Evolutionary conservation across 2,797 vertebrate genomes (phyloP).

Genomic region (Peromyscus nudipes): DNA sequence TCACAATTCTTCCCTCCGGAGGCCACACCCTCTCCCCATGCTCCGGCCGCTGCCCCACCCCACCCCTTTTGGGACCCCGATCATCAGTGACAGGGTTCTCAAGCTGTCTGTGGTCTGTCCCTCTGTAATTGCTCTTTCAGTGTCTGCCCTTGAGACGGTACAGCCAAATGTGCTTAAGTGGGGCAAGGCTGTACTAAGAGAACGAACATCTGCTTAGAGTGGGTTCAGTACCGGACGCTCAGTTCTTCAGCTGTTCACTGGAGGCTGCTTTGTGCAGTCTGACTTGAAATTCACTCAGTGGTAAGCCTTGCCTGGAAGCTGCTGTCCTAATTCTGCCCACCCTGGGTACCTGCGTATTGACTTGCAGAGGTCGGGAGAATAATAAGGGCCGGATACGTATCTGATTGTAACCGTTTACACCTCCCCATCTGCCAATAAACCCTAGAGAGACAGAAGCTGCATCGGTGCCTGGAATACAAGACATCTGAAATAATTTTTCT

Average conservation of each 20-base stretch:
- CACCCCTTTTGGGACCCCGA: neutral
- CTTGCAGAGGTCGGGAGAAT: neutral
- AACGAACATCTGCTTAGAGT: conserved; percentile 52
- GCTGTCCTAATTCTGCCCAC: neutral
- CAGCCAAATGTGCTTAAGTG: conserved; percentile 62
- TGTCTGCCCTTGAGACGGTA: neutral
- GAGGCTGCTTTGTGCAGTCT: conserved; percentile 65
- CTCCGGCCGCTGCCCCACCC: neutral
- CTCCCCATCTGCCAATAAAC: neutral
- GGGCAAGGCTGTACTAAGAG: conserved; percentile 14
- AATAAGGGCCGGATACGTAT: neutral
- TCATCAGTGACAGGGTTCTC: neutral
- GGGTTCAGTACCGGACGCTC: conserved; percentile 24
- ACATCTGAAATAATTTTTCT: neutral
- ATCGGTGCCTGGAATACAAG: neutral
- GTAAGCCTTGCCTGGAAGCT: neutral
- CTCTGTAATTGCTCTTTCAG: conserved; percentile 52
- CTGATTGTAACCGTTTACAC: neutral
- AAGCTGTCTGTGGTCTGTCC: neutral
- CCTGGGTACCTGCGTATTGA: neutral
- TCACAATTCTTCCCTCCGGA: neutral
- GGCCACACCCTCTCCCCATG: neutral
- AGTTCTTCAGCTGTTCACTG: conserved; percentile 34
- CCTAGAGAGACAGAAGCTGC: neutral
- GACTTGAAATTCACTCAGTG: neutral